phyloP scores from a whole-genome alignment of 2,113 vertebrate genomes.

The Motacilla alba region DNA sequence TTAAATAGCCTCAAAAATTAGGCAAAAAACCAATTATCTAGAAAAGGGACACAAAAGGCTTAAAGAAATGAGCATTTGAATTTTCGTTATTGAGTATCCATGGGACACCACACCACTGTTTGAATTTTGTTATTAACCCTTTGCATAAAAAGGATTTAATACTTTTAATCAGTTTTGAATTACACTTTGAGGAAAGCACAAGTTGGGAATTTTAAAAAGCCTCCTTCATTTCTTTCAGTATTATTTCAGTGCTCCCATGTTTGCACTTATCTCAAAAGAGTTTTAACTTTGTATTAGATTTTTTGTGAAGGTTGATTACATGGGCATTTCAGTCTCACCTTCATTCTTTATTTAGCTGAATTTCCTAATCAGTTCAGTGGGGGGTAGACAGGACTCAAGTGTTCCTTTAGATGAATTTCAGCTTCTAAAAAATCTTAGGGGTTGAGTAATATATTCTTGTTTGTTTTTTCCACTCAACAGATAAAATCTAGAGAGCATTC shows the following conservation, averaged over 20 bases:
- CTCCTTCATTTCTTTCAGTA: slow-evolving; percentile 32
- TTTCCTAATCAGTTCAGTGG: slow-evolving; percentile 57
- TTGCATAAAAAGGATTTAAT: slow-evolving; percentile 66
- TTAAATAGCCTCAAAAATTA: slow-evolving; percentile 79
- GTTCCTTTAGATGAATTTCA: slow-evolving; percentile 57
- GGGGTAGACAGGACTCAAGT: slow-evolving; percentile 52
- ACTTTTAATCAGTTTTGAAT: slow-evolving; percentile 72
- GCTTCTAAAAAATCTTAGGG: slow-evolving; percentile 36
- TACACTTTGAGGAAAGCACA: slow-evolving; percentile 54
- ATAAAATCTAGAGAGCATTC: slow-evolving; percentile 50
- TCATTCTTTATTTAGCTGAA: slow-evolving; percentile 60
- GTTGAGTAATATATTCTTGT: slow-evolving; percentile 47
- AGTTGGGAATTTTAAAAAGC: slow-evolving; percentile 32
- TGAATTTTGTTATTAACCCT: slow-evolving; percentile 73
- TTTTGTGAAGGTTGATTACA: slow-evolving; percentile 59
- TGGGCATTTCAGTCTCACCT: slow-evolving; percentile 56
- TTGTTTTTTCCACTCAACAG: slow-evolving; percentile 40
- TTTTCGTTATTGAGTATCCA: slow-evolving; percentile 77
- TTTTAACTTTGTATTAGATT: slow-evolving; percentile 56
- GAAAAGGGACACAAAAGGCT: slow-evolving; percentile 71
- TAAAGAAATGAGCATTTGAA: slow-evolving; percentile 76
- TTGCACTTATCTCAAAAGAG: slow-evolving; percentile 55
- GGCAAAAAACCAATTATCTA: slow-evolving; percentile 75
- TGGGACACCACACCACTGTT: slow-evolving; percentile 66
- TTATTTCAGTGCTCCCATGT: slow-evolving; percentile 30